Base-by-base conservation (phyloP, 2,888 invertebrate species). In the Chalcis sispes region DNA sequence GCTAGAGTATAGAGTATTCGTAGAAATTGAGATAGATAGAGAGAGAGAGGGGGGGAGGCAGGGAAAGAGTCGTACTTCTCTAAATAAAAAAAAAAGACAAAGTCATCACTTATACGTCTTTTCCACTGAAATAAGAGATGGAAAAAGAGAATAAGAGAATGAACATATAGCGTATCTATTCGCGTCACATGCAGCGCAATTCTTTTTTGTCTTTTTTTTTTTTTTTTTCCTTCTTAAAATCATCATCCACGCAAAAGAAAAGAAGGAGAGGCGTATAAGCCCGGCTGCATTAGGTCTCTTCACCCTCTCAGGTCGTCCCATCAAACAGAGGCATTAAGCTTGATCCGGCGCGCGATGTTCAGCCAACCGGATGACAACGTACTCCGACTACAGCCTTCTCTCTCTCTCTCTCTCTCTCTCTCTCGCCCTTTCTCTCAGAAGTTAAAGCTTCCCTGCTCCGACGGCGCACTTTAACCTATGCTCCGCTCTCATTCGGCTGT, bases 341-440 rank as follows among this genome's bases (percentile, higher is more conserved):
- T 88, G 85, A 88, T 88, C 88, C 88, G 83, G 79, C 52, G 86
- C 85, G 85, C 87, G 85, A 87, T 88, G 88, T 85, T 88, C 88
- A 88, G 82, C 86, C 87, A 77, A 85, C 84, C 88, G 87, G 83
- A 88, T 88, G 88, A 88, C 88, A 88, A 88, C 87, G 85, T 87
- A 87, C 88, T 88, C 88, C 50, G n/a, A n/a, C n/a, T n/a, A n/a
- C n/a, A n/a, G n/a, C 10, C 4, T 82, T 50, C 52, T 40, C 61
- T 36, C 27, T 36, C 73, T 56, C 36, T 50, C 27, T 40, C 48
- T 36, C 50, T 50, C 52, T 40, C 61, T 36, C 27, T 36, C 73
- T 56, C 36, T 50, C 27, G 25, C 48, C 27, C 23, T 56, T 56
- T 42, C 29, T 59, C 72, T 80, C 80, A 79, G 76, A 80, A 85